These are phyloP conservation scores for Indicator maculatus DNA, from an alignment of 2,113 vertebrate genomes.

Conservation along the genomic window DNA sequence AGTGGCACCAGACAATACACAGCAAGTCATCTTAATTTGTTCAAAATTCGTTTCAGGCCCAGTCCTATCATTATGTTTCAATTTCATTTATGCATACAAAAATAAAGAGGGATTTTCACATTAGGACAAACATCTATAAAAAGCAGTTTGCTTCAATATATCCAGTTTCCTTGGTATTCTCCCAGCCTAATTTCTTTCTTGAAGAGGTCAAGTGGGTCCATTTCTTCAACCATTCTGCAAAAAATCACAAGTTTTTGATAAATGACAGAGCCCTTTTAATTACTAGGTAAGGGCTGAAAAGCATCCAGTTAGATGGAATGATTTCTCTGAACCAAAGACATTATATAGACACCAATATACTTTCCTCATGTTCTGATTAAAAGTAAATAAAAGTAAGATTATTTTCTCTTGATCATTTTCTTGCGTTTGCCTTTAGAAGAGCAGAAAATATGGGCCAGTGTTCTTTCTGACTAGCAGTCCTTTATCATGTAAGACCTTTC, in stretches of 20 bases:
- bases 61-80: constrained; percentile 4
- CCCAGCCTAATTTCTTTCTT: neutral
- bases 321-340: neutral
- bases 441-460: neutral
- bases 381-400: neutral
- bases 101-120: constrained; percentile 63
- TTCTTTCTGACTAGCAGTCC: neutral
- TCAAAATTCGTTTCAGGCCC: constrained; percentile 23
- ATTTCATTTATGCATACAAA: constrained; percentile 48
- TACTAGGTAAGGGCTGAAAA: neutral
- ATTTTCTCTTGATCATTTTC: neutral
- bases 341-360: rapidly evolving
- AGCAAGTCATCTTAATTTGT: constrained; percentile 12
- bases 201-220: neutral
- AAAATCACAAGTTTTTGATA: neutral
- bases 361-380: neutral
- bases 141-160: constrained; percentile 16
- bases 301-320: neutral
- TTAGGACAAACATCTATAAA: constrained; percentile 39
- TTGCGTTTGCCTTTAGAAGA: neutral
- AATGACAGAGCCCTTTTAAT: neutral
- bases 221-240: constrained; percentile 19
- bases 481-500: neutral
- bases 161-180: neutral
- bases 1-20: constrained; percentile 20